phyloP scores from a whole-genome alignment of 2,888 invertebrate genomes.

The Leptopilina myrica region DNA sequence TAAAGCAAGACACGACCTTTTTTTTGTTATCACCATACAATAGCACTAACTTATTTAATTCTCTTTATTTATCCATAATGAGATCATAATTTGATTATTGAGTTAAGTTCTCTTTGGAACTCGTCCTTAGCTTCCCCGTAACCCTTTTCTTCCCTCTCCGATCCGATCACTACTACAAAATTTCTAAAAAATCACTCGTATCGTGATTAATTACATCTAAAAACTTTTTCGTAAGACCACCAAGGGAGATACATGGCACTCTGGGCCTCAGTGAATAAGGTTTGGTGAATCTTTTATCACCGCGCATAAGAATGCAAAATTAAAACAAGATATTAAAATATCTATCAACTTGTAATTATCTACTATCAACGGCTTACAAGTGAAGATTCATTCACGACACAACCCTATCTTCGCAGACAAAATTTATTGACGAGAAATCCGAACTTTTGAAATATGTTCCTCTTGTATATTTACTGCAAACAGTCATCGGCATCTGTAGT shows the following conservation, averaged over 20 bases:
- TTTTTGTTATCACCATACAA: slow-evolving; percentile 56
- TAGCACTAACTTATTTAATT: slow-evolving; percentile 71
- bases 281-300: slow-evolving; percentile 45
- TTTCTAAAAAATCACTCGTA: slow-evolving; percentile 34
- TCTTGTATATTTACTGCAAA: neutral
- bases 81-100: slow-evolving; percentile 77
- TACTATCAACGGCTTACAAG: neutral
- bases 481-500: slow-evolving; percentile 5
- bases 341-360: neutral
- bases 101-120: slow-evolving; percentile 77
- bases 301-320: slow-evolving; percentile 44
- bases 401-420: neutral
- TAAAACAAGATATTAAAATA: neutral
- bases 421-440: neutral
- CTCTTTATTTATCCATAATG: slow-evolving; percentile 76
- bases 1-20: slow-evolving; percentile 13
- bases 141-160: slow-evolving; percentile 55
- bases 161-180: slow-evolving; percentile 46
- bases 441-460: neutral
- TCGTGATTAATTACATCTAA: neutral
- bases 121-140: slow-evolving; percentile 69
- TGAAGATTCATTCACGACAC: slow-evolving; percentile 8
- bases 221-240: slow-evolving; percentile 48
- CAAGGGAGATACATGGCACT: slow-evolving; percentile 52
- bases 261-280: slow-evolving; percentile 43